Base-by-base conservation (phyloP, 2,797 vertebrate species). In the Aplochiton taeniatus region DNA sequence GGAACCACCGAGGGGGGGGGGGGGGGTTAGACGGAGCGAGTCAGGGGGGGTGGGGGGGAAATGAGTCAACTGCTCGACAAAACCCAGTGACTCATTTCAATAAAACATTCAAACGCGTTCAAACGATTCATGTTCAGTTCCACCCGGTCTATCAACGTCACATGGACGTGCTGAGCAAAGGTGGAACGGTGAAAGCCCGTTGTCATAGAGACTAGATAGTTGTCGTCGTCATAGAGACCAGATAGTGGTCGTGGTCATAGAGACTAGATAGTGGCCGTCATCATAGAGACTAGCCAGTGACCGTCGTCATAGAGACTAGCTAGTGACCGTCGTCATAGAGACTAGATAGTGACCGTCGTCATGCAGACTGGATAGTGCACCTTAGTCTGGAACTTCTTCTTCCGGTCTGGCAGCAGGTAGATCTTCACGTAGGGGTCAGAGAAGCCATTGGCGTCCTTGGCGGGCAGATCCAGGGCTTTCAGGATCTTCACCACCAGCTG, bases 311-410 rank as follows among this genome's bases (percentile, higher is more conserved):
- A n/a, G n/a, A n/a, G 42, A n/a, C 9, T 9, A 11, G 18, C 49
- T 4, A 41, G 59, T 41, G 10, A 6, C 7, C 3, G 57, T 19
- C 44, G 14, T n/a, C n/a, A n/a, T n/a, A n/a, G n/a, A n/a, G 42
- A n/a, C 9, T 9, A 11, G 18, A 61, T 4, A 41, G 59, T 41
- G 10, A 6, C 7, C 3, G 57, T 19, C 44, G 14, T n/a, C n/a
- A n/a, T n/a, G n/a, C n/a, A n/a, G n/a, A n/a, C n/a, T n/a, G 44
- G 58, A 9, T 18, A 56, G 66, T 48, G n/a, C 67, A 95, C 94
- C 94, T 97, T 97, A 67, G 95, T 97, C 87, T 97, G 95, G 83
- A 93, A 97, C 78, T 97, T 97, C 87, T 96, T 97, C 92, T 97
- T 97, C 77, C 95, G 93, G 85, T 97, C 95, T 0, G 95, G 95